phyloP scores from a whole-genome alignment of 2,113 vertebrate genomes.

The Eulacestoma nigropectus region DNA sequence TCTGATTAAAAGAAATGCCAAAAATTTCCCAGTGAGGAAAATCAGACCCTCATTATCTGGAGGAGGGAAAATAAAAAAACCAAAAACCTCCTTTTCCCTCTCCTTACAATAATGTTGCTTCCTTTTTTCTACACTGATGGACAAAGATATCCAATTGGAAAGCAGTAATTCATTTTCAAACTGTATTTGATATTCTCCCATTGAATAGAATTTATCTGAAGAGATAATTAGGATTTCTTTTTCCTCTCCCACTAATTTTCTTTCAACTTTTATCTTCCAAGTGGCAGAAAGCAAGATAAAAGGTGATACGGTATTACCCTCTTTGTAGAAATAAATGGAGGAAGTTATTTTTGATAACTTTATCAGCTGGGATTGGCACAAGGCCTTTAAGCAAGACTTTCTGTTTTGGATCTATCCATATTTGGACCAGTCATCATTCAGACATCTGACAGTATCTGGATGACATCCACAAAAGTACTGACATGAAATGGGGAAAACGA shows the following conservation, averaged over 20 bases:
- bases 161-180: not conserved
- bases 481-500: not conserved
- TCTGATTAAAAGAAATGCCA: not conserved
- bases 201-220: not conserved
- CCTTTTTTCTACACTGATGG: not conserved
- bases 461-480: not conserved
- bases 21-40: not conserved
- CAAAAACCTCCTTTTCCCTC: not conserved
- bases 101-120: not conserved
- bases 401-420: not conserved
- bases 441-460: not conserved
- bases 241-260: not conserved
- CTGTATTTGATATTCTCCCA: not conserved
- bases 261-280: not conserved
- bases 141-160: not conserved
- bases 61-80: not conserved
- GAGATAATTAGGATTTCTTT: not conserved
- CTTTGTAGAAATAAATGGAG: not conserved
- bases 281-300: conserved; percentile 6
- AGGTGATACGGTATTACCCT: not conserved
- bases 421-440: not conserved
- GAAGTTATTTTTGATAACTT: not conserved
- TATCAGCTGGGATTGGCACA: not conserved
- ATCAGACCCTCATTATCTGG: not conserved
- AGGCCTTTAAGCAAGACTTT: not conserved